Percentiles rank a stretch among this genome's conserved stretches.
These are phyloP conservation scores for Cyprinodon variegatus DNA, from an alignment of 2,113 vertebrate genomes.

Conservation along the genomic window DNA sequence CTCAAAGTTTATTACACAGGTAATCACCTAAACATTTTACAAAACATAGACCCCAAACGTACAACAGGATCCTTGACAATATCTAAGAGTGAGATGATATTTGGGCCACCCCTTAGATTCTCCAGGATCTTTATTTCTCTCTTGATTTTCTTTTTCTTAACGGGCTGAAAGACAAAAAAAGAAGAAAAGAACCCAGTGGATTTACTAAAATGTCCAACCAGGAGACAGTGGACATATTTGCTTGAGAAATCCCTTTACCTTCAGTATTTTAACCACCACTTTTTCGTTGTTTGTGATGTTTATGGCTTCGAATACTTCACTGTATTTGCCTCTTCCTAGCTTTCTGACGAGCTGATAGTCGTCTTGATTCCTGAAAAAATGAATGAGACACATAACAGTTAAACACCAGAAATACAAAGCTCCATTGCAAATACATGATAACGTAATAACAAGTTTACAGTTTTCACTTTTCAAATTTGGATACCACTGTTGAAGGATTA, in stretches of 20 bases:
- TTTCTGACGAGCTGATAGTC: constrained; percentile 90
- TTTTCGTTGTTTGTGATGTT: constrained; percentile 97
- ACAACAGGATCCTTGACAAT: constrained; percentile 91
- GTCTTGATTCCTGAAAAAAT: constrained; percentile 82
- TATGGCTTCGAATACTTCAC: constrained; percentile 88
- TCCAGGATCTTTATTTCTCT: constrained; percentile 90
- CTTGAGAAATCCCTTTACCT: constrained; percentile 78
- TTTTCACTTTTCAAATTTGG: too few species aligned
- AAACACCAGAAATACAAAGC: constrained; percentile 5
- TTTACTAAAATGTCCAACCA: background rate
- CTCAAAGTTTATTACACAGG: background rate
- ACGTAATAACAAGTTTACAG: too few species aligned
- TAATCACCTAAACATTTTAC: background rate
- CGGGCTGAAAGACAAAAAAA: constrained; percentile 75
- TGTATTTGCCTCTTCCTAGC: constrained; percentile 88
- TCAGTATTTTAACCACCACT: constrained; percentile 99
- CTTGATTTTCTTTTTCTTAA: constrained; percentile 93
- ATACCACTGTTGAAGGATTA: too few species aligned
- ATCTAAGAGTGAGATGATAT: constrained; percentile 88
- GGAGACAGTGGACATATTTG: background rate
- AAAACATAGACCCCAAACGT: constrained; percentile 21
- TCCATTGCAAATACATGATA: background rate
- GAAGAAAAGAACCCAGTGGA: background rate
- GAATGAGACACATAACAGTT: background rate
- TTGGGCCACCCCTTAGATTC: constrained; percentile 87